These are phyloP conservation scores for Porites evermanni DNA, from an alignment of 92 coral and sea anemone species.

Conservation along the genomic window DNA sequence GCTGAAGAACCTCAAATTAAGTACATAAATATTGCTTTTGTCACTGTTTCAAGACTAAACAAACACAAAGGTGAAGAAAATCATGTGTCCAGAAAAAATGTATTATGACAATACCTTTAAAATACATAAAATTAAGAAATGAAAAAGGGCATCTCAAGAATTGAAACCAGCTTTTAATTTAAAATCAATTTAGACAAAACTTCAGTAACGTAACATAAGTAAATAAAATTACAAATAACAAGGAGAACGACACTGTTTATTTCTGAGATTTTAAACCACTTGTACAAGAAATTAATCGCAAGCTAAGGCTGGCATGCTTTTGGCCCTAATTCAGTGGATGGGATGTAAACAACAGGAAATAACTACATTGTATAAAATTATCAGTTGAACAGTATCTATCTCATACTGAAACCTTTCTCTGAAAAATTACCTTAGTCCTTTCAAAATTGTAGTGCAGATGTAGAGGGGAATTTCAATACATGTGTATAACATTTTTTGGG, in stretches of 20 bases:
- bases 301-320: too few species aligned
- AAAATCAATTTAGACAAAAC: not conserved
- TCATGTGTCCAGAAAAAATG: not conserved
- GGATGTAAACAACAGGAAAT: too few species aligned
- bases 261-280: too few species aligned
- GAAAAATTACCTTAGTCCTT: not conserved
- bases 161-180: not conserved
- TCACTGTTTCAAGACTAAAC: not conserved
- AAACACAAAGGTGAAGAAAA: not conserved
- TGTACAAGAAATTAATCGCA: too few species aligned
- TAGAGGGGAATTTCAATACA: not conserved
- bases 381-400: too few species aligned
- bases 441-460: not conserved
- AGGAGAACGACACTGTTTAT: too few species aligned
- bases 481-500: not conserved
- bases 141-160: not conserved
- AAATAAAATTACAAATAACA: not conserved
- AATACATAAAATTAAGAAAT: not conserved
- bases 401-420: too few species aligned
- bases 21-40: slow-evolving; percentile 8
- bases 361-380: too few species aligned
- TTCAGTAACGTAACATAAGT: not conserved
- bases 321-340: too few species aligned
- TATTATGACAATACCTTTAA: not conserved
- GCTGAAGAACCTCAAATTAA: not conserved